Evolutionary conservation across 2,113 vertebrate genomes (phyloP).

Genomic region (Pseudorasbora parva): DNA sequence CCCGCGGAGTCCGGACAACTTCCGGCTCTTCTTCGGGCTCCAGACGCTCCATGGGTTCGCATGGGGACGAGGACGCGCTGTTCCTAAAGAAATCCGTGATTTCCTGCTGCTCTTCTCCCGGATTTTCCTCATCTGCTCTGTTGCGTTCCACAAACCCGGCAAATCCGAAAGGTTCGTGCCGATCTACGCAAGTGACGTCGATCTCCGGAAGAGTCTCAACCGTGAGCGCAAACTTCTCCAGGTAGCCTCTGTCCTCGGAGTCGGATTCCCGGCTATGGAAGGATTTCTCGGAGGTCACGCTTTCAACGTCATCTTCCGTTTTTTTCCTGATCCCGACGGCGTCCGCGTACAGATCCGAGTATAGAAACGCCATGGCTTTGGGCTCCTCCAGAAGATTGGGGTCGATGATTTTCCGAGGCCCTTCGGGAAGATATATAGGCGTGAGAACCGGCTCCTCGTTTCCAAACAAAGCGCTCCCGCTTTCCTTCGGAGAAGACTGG

Average conservation of each 20-base stretch:
- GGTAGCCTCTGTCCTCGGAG: constrained; percentile 85
- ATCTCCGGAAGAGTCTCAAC: constrained; percentile 86
- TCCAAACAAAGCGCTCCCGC: constrained; percentile 82
- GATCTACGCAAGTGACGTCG: too few species aligned
- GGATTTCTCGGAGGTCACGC: constrained; percentile 81
- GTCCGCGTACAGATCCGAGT: constrained; percentile 89
- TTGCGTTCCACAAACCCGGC: constrained; percentile 40
- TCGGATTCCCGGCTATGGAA: constrained; percentile 87
- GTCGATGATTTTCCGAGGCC: constrained; percentile 81
- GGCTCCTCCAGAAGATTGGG: constrained; percentile 87
- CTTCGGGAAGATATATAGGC: constrained; percentile 82
- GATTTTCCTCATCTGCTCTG: constrained; percentile 27
- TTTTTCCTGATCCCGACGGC: constrained; percentile 78
- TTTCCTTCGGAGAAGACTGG: constrained; percentile 70
- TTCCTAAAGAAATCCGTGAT: constrained; percentile 74
- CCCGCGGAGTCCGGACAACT: constrained; percentile 7
- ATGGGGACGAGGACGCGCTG: constrained; percentile 72
- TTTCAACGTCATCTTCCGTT: constrained; percentile 81
- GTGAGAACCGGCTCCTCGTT: constrained; percentile 83
- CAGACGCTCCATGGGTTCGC: constrained; percentile 55
- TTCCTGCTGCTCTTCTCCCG: constrained; percentile 61
- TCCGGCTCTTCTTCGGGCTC: constrained; percentile 47
- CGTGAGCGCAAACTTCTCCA: constrained; percentile 91
- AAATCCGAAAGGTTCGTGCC: too few species aligned
- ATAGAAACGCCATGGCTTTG: constrained; percentile 88